Base-by-base conservation (phyloP, 1,140 invertebrate genomes). In the Drosophila bipectinata region DNA sequence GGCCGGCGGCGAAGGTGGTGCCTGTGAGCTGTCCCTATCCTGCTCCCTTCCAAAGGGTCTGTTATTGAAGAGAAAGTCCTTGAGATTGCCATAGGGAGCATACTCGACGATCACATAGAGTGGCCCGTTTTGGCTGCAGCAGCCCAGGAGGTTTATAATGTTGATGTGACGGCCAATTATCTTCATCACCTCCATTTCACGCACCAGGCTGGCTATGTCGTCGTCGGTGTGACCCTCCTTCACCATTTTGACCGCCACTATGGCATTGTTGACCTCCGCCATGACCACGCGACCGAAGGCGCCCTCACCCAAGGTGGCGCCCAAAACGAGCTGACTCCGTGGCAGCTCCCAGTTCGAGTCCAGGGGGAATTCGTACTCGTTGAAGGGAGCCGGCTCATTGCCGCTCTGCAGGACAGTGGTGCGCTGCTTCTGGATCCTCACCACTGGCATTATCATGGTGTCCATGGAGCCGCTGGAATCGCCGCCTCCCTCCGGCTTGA, bases 101-200 rank as follows among this genome's bases (percentile, higher is more conserved):
- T 96, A 99, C 89, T 99, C 99, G 0, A 99, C 97, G 14, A 99
- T 96, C 0, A 99, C 98, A 91, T 96, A 98, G 0, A 99, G 93
- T 0, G 98, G 98, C 0, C 97, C 98, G 76, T 96, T 95, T 91
- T 99, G 98, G 1, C 98, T 99, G 92, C 98, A 99, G 85, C 98
- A 99, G 0, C 98, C 99, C 9, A 99, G 91, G 1, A 99, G 92
- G 91, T 98, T 98, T 78, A 99, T 99, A 49, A 99, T 99, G 90
- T 99, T 99, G 30, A 97, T 96, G 91, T 99, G 98, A 62, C 97
- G 96, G 6, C 98, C 98, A 48, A 99, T 99, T 93, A 97, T 97
- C 91, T 99, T 99, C 98, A 99, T 99, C 93, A 99, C 97, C 89
- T 99, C 98, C 97, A 99, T 99, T 92, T 99, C 99, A 0, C 97